A percentile compares a stretch with the other conserved stretches of the same genome.
These are phyloP conservation scores for Drosophila hamatofila DNA, from an alignment of 2,888 invertebrate genomes.

Conservation along the genomic window DNA sequence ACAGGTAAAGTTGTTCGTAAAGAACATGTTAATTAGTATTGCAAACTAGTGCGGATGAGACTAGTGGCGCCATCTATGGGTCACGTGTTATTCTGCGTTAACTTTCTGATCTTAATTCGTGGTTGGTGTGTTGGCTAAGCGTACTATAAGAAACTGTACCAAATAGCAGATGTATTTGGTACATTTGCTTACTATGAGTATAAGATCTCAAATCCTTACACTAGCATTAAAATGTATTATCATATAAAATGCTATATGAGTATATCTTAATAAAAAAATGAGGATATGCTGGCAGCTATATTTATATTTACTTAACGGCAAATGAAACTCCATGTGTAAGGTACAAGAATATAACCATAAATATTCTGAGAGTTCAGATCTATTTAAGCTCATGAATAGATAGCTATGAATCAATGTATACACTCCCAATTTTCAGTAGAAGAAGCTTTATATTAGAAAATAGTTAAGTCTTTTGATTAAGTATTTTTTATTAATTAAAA, in stretches of 20 bases:
- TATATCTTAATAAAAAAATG: background rate
- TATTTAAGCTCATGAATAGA: too few relatives aligned
- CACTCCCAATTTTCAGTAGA: too few relatives aligned
- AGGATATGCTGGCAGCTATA: too few relatives aligned
- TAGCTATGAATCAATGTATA: too few relatives aligned
- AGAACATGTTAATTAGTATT: constrained; percentile 20
- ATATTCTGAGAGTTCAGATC: too few relatives aligned
- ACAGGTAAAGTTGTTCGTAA: constrained; percentile 19
- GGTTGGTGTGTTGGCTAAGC: constrained; percentile 43
- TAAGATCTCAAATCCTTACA: background rate
- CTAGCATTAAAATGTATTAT: background rate
- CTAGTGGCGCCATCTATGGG: constrained; percentile 53
- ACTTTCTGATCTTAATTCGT: constrained; percentile 22
- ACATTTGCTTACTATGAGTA: background rate
- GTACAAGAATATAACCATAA: too few relatives aligned
- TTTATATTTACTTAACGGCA: too few relatives aligned
- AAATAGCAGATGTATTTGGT: background rate
- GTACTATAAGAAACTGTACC: background rate
- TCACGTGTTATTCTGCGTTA: background rate
- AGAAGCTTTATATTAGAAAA: too few relatives aligned
- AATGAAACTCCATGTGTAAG: too few relatives aligned
- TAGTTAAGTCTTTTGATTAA: background rate
- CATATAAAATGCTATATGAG: background rate
- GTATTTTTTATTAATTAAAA: constrained; percentile 10
- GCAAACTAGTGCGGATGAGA: background rate